A percentile compares a stretch with the other conserved stretches of the same genome.
Evolutionary conservation across 2,888 invertebrate genomes (phyloP).

Genomic region (Axea sp.): DNA sequence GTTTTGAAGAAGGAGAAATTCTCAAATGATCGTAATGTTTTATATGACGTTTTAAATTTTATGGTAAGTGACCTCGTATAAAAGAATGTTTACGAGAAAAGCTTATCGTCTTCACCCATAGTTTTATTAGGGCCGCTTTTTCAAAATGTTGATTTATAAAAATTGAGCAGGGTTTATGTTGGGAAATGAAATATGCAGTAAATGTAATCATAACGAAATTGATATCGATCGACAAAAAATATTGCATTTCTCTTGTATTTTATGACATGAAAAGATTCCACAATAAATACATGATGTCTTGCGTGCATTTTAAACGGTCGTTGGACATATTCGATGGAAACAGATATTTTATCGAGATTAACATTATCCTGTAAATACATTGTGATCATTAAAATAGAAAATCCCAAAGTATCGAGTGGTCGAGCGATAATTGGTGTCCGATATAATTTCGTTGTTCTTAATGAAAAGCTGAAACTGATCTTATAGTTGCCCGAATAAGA

Average conservation of each 20-base stretch:
- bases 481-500: neutral
- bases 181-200: conserved; percentile 19
- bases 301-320: neutral
- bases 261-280: conserved; percentile 27
- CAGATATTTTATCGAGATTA: conserved; percentile 26
- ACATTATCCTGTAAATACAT: conserved; percentile 7
- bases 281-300: conserved; percentile 4
- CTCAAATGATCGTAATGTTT: conserved; percentile 25
- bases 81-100: conserved; percentile 22
- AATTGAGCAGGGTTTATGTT: conserved; percentile 30
- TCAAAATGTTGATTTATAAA: conserved; percentile 38
- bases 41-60: conserved; percentile 37
- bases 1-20: conserved; percentile 3
- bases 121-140: conserved; percentile 35
- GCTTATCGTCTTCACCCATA: conserved; percentile 25
- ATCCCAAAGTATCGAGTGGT: conserved; percentile 19
- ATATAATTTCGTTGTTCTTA: conserved; percentile 15
- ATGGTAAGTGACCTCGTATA: conserved; percentile 34
- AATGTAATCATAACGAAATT: conserved; percentile 34
- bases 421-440: conserved; percentile 21
- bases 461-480: conserved; percentile 15
- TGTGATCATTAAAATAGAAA: conserved; percentile 4
- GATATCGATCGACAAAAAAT: conserved; percentile 24
- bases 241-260: conserved; percentile 7
- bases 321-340: conserved; percentile 1